Evolutionary conservation across 2,888 invertebrate species (phyloP), one percentile per base, ranked within the genome.

Genomic region (Argyresthia goedartella): DNA sequence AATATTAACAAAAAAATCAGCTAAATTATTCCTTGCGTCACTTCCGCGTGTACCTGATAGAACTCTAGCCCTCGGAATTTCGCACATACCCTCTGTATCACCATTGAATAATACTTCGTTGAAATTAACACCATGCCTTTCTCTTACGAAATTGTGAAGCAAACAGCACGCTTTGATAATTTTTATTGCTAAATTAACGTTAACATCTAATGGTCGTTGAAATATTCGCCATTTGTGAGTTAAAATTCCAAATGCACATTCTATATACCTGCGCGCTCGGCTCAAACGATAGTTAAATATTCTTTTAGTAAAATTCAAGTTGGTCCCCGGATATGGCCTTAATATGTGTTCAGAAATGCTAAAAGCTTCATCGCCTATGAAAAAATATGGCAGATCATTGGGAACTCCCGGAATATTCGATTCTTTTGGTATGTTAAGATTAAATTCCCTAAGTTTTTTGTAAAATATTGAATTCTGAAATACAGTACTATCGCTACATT

Each of bases 241-340:
- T 35, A 55, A 45, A 49, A 55, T 55, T 36, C 55, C 55, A 49
- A 53, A 55, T 35, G 53, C 35, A 49, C 53, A 55, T 53, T 55
- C 54, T 48, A 54, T 48, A 36, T 53, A 54, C 34, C 54, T 52
- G 4, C 52, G 49, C 13, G 54, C 52, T 48, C 52, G 50, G 44
- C 50, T 52, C 52, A 52, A 50, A 43, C 54, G 51, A 51, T 53
- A 53, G 48, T 53, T 51, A 51, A 53, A 53, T 51, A 53, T 48
- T 53, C 51, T 53, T 53, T 53, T 51, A 51, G 50, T 43, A 36
- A 44, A 51, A 53, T 53, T 53, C 51, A 53, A 51, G 48, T 53
- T 48, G 14, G 43, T 53, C 25, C 51, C 51, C 16, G 47, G 34
- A 44, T 51, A 53, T 50, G 53, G 51, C 35, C 53, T 50, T 53